These are phyloP conservation scores for Zeugodacus cucurbitae DNA, from an alignment of 1,140 invertebrate genomes.

Conservation along the genomic window DNA sequence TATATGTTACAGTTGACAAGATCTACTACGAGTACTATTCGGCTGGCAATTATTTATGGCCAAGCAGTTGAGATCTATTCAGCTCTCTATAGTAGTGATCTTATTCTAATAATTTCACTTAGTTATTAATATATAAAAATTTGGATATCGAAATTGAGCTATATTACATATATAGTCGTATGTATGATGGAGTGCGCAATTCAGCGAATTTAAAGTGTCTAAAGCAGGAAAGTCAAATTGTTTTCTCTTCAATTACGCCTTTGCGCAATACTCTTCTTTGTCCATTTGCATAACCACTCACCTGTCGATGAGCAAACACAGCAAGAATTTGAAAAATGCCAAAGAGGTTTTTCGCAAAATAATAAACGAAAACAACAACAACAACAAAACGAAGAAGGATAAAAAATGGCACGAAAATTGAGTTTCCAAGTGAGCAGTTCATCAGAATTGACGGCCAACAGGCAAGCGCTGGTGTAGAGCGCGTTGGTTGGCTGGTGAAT, in stretches of 20 bases:
- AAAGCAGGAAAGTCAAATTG: neutral
- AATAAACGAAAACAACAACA: neutral
- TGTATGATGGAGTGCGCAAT: no score
- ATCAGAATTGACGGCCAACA: constrained; percentile 11
- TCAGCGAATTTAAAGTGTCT: no score
- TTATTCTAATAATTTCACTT: no score
- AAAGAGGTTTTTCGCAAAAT: neutral
- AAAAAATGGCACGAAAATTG: constrained; percentile 20
- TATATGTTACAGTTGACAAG: no score
- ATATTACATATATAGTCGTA: no score
- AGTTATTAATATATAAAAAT: no score
- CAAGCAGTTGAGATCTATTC: no score
- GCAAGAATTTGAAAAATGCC: neutral
- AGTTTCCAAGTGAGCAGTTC: constrained; percentile 24
- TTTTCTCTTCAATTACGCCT: neutral
- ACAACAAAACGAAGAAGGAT: neutral
- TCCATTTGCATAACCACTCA: neutral
- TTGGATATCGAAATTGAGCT: no score
- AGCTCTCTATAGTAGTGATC: no score
- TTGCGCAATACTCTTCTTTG: neutral
- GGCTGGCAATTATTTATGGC: no score
- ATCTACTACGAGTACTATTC: no score
- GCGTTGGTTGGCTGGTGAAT: neutral
- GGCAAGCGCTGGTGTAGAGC: neutral
- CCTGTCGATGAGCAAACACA: constrained; percentile 25